Percentiles rank a stretch among this genome's conserved stretches.
These are phyloP conservation scores for Conus betulinus DNA, from an alignment of 1,140 invertebrate genomes.

Conservation along the genomic window DNA sequence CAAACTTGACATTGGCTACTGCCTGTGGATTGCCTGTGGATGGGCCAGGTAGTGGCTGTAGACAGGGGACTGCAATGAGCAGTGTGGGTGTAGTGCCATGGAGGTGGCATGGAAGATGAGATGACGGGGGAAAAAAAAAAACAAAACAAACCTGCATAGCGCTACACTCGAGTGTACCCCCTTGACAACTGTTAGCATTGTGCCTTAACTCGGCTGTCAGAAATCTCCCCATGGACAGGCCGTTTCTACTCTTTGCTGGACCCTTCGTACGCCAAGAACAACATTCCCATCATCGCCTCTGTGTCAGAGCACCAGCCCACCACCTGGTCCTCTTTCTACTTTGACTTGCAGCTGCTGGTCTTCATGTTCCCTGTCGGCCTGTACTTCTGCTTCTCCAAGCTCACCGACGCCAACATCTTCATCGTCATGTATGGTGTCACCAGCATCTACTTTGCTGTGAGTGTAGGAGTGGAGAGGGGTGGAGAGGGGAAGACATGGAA, in stretches of 20 bases:
- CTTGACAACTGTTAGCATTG: not conserved
- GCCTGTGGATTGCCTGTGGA: too few relatives aligned
- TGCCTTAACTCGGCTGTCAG: constrained; percentile 77
- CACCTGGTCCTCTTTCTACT: constrained; percentile 99
- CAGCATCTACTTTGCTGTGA: constrained; percentile 98
- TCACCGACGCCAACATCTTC: constrained; percentile 98
- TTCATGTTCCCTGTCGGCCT: constrained; percentile 96
- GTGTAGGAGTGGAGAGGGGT: constrained; percentile 68
- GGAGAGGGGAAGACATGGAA: not conserved
- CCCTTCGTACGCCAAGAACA: constrained; percentile 99
- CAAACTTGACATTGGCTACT: too few relatives aligned
- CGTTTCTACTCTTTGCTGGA: constrained; percentile 97
- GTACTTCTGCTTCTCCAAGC: constrained; percentile 95
- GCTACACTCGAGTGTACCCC: not conserved
- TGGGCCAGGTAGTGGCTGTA: too few relatives aligned
- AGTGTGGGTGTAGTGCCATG: too few relatives aligned
- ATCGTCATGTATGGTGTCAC: constrained; percentile 98
- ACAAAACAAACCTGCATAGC: not conserved
- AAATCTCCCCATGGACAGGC: constrained; percentile 99
- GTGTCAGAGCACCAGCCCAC: constrained; percentile 99
- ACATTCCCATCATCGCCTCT: constrained; percentile 99
- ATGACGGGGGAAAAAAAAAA: too few relatives aligned
- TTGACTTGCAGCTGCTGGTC: constrained; percentile 95
- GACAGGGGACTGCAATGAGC: too few relatives aligned
- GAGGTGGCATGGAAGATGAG: too few relatives aligned